phyloP scores from a whole-genome alignment of 2,888 invertebrate species.

The Parnassius mnemosyne region DNA sequence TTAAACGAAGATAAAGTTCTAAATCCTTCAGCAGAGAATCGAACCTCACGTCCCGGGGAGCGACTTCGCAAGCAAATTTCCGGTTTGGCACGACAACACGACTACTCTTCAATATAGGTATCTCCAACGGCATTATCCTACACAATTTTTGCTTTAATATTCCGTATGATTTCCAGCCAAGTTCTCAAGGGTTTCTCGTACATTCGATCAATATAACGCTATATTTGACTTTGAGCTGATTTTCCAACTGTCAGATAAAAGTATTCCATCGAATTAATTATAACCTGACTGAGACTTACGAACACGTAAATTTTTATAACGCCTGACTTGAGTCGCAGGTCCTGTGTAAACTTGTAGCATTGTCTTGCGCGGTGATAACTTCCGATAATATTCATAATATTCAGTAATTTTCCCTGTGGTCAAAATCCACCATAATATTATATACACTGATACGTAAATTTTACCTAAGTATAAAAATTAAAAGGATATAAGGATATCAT shows the following conservation, averaged over 20 bases:
- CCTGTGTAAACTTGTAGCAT: too few relatives aligned
- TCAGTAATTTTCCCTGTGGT: too few relatives aligned
- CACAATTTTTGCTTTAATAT: slow-evolving; percentile 30
- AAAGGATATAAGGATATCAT: slow-evolving; percentile 1
- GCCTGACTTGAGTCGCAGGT: too few relatives aligned
- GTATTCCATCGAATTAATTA: too few relatives aligned
- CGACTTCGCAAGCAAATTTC: slow-evolving; percentile 70
- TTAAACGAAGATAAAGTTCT: slow-evolving; percentile 51
- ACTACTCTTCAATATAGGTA: slow-evolving; percentile 62
- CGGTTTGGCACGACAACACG: slow-evolving; percentile 77
- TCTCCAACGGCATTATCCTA: slow-evolving; percentile 39
- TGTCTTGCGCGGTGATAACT: too few relatives aligned
- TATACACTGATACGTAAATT: too few relatives aligned
- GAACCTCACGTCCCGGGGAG: slow-evolving; percentile 65
- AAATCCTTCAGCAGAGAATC: slow-evolving; percentile 60
- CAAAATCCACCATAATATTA: too few relatives aligned
- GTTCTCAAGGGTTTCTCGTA: slow-evolving; percentile 19
- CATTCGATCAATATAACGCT: slow-evolving; percentile 10
- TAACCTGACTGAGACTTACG: too few relatives aligned
- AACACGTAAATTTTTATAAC: too few relatives aligned
- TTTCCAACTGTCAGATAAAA: too few relatives aligned
- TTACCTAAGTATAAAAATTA: neutral
- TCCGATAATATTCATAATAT: too few relatives aligned
- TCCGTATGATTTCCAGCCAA: slow-evolving; percentile 25
- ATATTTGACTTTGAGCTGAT: neutral